Percentiles rank a stretch among this genome's conserved stretches.
phyloP scores from a whole-genome alignment of 2,113 vertebrate species.

The Heterocephalus glaber region DNA sequence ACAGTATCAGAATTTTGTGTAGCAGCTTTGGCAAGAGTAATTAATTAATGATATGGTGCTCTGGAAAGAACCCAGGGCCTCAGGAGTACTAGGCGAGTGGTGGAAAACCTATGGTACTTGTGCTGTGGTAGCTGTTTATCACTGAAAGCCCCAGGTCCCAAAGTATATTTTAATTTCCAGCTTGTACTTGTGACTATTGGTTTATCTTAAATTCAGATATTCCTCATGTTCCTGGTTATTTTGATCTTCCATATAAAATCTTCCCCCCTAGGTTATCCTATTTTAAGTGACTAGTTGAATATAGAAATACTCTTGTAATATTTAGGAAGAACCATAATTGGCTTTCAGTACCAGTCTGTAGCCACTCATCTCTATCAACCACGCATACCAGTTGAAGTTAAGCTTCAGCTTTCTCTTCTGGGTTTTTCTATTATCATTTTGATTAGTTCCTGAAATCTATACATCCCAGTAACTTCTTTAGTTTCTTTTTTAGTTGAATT shows the following conservation, averaged over 20 bases:
- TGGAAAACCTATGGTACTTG: background rate
- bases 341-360: background rate
- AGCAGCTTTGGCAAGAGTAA: background rate
- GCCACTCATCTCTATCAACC: background rate
- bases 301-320: conserved; percentile 2
- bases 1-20: background rate
- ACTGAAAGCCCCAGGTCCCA: background rate
- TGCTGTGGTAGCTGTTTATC: background rate
- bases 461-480: background rate
- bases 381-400: background rate
- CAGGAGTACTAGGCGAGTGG: background rate
- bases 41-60: background rate
- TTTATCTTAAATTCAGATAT: conserved; percentile 7
- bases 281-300: conserved; percentile 16
- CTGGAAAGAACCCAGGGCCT: background rate
- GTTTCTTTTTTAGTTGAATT: background rate
- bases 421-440: background rate
- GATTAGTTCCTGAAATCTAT: background rate
- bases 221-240: conserved; percentile 10
- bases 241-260: background rate
- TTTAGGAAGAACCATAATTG: background rate
- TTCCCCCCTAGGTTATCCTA: background rate
- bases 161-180: conserved; percentile 13
- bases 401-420: background rate
- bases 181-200: conserved; percentile 18